Base-by-base conservation (phyloP, 2,113 vertebrate genomes). In the Circaetus cinerascens region DNA sequence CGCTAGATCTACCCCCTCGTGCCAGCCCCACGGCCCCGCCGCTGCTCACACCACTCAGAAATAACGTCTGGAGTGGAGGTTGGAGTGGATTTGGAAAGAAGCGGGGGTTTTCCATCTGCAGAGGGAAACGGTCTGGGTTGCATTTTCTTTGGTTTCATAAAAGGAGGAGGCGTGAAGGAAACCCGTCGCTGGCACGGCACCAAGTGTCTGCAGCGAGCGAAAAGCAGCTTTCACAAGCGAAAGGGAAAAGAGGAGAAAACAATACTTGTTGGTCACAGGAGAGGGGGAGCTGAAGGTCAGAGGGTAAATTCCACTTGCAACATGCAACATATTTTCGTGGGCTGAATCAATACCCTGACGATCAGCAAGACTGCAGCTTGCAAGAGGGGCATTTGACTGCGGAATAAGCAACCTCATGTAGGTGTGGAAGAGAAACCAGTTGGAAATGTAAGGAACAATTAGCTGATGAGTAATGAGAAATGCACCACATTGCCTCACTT, bases 291-390 rank as follows among this genome's bases (percentile, higher is more conserved):
- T 4, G 79, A 73, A 94, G 97, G 90, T 63, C 97, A 97, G 91
- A 96, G 97, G 96, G 95, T 51, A 98, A 93, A 98, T 98, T 97
- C 98, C 98, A 40, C 64, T 57, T 94, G 94, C 84, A 75, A 34
- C 96, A 92, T 10, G 78, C 86, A 85, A 79, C 97, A 91, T 97
- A 94, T 92, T 97, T 95, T 75, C 30, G 95, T 97, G 98, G 98
- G 97, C 88, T 76, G 97, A 74, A 36, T n/a, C 89, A 74, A 83
- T 69, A 69, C 90, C 75, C 86, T 3, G 67, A 46, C 29, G 40
- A 85, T 46, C 88, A 66, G 88, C 93, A 51, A 77, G 74, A 19
- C 73, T 94, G 86, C 20, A 18, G 86, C 53, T 67, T 6, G 45
- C 50, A 43, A 82, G 63, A 77, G 89, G 75, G n/a, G 81, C 34